Percentiles rank a stretch among this genome's conserved stretches.
Evolutionary conservation across 2,797 vertebrate genomes (phyloP).

Genomic region (Synaphobranchus kaupii): DNA sequence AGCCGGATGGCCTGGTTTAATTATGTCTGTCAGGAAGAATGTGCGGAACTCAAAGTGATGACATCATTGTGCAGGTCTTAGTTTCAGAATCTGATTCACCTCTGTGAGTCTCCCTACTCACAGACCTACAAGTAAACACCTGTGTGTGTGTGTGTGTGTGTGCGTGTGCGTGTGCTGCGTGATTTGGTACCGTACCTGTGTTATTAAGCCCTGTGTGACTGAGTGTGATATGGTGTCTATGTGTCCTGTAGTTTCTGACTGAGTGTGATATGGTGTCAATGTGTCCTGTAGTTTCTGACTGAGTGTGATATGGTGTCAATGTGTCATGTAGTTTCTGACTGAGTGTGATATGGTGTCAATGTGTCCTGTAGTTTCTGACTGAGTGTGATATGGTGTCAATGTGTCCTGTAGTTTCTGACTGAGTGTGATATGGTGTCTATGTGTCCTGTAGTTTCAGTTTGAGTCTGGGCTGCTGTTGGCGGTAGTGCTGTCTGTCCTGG

Average conservation of each 20-base stretch:
- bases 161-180: not conserved
- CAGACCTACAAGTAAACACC: not conserved
- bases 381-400: too few relatives aligned
- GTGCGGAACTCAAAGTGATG: conserved; percentile 14
- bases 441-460: conserved; percentile 81
- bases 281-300: too few relatives aligned
- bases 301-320: too few relatives aligned
- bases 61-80: not conserved
- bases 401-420: not conserved
- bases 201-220: too few relatives aligned
- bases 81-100: not conserved
- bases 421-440: not conserved
- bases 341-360: too few relatives aligned
- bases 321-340: not conserved
- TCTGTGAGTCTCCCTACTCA: not conserved
- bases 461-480: conserved; percentile 80
- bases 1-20: not conserved
- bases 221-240: not conserved
- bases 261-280: too few relatives aligned
- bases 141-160: not conserved
- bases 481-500: conserved; percentile 78
- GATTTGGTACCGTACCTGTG: not conserved
- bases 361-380: not conserved
- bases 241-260: conserved; percentile 82
- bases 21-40: conserved; percentile 17